phyloP scores from a whole-genome alignment of 2,113 vertebrate genomes.

The Oryzias celebensis region DNA sequence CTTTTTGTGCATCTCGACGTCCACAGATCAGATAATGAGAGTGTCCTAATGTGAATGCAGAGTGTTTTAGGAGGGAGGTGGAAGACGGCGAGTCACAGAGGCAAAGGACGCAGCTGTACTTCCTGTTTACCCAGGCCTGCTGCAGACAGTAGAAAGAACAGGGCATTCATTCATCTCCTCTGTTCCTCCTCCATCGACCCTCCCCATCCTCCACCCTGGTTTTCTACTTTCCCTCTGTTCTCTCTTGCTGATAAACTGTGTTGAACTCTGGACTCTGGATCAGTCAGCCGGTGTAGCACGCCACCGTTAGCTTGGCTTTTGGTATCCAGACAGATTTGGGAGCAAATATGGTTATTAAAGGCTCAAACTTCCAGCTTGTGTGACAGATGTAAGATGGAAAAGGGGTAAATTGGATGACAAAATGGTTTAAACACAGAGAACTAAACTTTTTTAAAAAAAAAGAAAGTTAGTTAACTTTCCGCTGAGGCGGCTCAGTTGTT shows the following conservation, averaged over 20 bases:
- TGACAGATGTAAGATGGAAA: constrained; percentile 2
- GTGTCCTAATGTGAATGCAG: constrained; percentile 43
- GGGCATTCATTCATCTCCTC: constrained; percentile 70
- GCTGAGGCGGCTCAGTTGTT: constrained; percentile 40
- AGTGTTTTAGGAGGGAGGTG: constrained; percentile 41
- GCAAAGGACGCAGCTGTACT: constrained; percentile 70
- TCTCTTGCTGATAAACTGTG: constrained; percentile 39
- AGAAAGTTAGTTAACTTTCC: constrained; percentile 42
- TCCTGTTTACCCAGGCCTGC: constrained; percentile 77
- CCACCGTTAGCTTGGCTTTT: constrained; percentile 8
- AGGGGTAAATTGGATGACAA: constrained; percentile 18
- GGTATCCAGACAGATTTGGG: constrained; percentile 3
- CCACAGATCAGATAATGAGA: constrained; percentile 25
- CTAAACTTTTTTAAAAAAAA: constrained; percentile 22
- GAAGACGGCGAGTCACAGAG: constrained; percentile 27
- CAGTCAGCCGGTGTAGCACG: neutral
- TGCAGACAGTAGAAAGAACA: constrained; percentile 68
- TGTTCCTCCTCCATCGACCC: constrained; percentile 65
- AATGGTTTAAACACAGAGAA: constrained; percentile 10
- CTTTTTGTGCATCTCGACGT: neutral
- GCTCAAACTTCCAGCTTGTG: constrained; percentile 7
- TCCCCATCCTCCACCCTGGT: constrained; percentile 33
- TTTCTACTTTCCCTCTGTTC: constrained; percentile 4
- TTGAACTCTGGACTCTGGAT: constrained; percentile 30
- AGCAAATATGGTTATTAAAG: constrained; percentile 18